Evolutionary conservation across 2,113 vertebrate species (phyloP), one percentile per base, ranked within the genome.

Genomic region (Lathamus discolor): DNA sequence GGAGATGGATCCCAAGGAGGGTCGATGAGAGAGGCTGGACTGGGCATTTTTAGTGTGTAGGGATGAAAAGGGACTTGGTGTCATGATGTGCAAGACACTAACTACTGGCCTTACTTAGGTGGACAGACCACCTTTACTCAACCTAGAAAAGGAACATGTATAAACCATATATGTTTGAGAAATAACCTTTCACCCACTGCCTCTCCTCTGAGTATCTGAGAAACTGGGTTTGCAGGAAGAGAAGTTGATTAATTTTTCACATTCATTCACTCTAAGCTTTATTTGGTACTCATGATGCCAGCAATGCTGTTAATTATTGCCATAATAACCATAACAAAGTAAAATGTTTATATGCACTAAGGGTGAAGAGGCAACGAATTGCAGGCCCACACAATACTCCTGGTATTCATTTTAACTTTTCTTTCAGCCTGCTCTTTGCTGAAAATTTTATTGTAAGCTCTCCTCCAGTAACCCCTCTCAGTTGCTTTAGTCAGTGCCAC

Each of bases 1-100:
- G 29, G 17, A 70, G 19, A 4, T 2, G 2, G 39, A 74, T 43
- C 19, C 7, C 22, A 62, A 69, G 28, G 11, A 44, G 1, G 2
- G 29, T 22, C 5, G 1, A 16, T 35, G 22, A 70, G 49, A 73
- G 28, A 77, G 48, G 17, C 19, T 74, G 29, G 14, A 78, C 5
- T 73, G 22, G 52, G 10, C 22, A 51, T 1, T 77, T 35, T 13
- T 13, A 43, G 8, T 22, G 48, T 8, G 28, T 5, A 46, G 23
- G 23, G 39, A 61, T 4, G 3, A 64, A 81, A 87, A 69, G 35
- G 7, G 33, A 61, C 16, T 59, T 1, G 7, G 13, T 35, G 24
- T 37, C 44, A 55, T 33, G 0, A 11, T 1, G 2, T 5, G 2
- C 16, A 41, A 49, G 27, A 54, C 17, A 13, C 0, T 6, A 52